A percentile compares a stretch with the other conserved stretches of the same genome.
Evolutionary conservation across 2,888 invertebrate species (phyloP).

Genomic region (Eristalis intricaria): DNA sequence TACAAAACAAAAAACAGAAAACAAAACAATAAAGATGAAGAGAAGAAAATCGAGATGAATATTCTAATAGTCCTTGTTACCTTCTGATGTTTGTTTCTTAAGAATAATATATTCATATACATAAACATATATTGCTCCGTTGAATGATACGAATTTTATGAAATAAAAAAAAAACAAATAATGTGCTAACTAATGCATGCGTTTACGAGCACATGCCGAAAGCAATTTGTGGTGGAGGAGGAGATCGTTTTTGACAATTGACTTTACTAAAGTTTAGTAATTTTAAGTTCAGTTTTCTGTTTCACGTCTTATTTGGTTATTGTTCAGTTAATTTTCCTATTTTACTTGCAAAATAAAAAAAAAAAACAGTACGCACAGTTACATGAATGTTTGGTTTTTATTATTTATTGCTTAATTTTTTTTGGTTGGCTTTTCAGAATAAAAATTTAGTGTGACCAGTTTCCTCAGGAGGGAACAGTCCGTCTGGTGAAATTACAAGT

Average conservation of each 20-base stretch:
- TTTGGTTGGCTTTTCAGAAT: background rate
- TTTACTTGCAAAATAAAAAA: constrained; percentile 43
- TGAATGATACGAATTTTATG: constrained; percentile 29
- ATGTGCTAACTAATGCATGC: constrained; percentile 22
- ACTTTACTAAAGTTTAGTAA: background rate
- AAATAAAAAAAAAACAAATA: background rate
- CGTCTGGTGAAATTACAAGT: no score
- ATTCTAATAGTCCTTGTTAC: constrained; percentile 44
- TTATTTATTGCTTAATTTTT: background rate
- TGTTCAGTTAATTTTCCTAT: constrained; percentile 5
- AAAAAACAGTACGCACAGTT: constrained; percentile 34
- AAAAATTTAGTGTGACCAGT: no score
- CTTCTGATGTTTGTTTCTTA: constrained; percentile 42
- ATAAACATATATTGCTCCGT: constrained; percentile 46
- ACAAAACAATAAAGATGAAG: background rate
- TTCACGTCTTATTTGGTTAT: constrained; percentile 19
- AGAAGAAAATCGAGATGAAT: constrained; percentile 24
- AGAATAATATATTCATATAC: constrained; percentile 40
- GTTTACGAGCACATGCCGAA: constrained; percentile 11
- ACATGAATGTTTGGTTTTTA: background rate
- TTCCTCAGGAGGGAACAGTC: no score
- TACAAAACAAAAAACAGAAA: background rate
- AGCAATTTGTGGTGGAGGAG: constrained; percentile 26
- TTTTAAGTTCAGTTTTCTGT: constrained; percentile 41
- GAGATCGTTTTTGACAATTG: background rate